Evolutionary conservation across 2,888 invertebrate species (phyloP).

Genomic region (Chloroclystis v-ata): DNA sequence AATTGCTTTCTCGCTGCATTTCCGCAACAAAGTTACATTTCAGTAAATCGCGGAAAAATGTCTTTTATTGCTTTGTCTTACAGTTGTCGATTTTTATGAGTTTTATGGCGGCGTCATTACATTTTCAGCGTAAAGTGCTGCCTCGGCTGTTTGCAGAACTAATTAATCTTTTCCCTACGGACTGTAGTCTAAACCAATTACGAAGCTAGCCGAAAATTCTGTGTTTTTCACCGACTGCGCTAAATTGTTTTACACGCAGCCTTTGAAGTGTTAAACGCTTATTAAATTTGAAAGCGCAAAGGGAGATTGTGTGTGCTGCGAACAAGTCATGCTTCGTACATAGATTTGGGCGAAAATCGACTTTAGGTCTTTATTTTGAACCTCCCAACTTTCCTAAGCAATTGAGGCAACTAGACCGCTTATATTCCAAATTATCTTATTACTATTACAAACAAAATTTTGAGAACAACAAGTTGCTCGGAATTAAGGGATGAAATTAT

Average conservation of each 20-base stretch:
- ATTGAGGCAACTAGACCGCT: not conserved
- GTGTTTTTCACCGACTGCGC: constrained; percentile 68
- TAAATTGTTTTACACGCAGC: constrained; percentile 70
- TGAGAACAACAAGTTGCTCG: no score
- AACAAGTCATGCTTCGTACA: constrained; percentile 20
- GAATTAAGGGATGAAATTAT: no score
- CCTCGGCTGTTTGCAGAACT: constrained; percentile 62
- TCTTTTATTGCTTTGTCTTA: constrained; percentile 23
- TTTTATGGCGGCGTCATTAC: constrained; percentile 36
- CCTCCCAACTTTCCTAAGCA: not conserved
- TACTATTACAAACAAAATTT: no score
- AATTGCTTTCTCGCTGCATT: constrained; percentile 35
- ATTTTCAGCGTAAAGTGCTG: constrained; percentile 52
- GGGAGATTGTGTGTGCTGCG: constrained; percentile 53
- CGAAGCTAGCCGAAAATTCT: constrained; percentile 64
- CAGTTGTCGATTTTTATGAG: constrained; percentile 20
- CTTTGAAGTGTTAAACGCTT: constrained; percentile 75
- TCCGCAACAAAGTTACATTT: constrained; percentile 19
- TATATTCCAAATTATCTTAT: not conserved
- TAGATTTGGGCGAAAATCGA: constrained; percentile 18
- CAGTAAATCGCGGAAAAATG: constrained; percentile 8
- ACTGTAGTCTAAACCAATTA: constrained; percentile 69
- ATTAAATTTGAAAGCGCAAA: constrained; percentile 71
- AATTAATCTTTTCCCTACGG: constrained; percentile 70
- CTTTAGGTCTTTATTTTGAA: constrained; percentile 16